phyloP scores from a whole-genome alignment of 2,888 invertebrate species.

The Drosophila meridiana region DNA sequence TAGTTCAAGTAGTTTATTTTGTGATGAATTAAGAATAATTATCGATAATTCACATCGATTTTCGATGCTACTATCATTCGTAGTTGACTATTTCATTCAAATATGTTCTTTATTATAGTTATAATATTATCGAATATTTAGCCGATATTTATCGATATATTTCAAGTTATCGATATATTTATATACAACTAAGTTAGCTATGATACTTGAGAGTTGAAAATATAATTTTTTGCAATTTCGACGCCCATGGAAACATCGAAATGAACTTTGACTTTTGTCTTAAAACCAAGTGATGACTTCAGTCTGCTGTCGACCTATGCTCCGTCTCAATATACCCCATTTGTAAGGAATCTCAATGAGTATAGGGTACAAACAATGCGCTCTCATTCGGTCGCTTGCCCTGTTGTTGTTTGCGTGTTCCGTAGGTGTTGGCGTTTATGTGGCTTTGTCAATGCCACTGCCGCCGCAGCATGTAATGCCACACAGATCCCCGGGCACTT shows the following conservation, averaged over 20 bases:
- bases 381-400: neutral
- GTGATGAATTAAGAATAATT: too few species aligned
- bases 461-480: slow-evolving; percentile 60
- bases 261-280: neutral
- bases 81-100: neutral
- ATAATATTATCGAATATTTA: too few species aligned
- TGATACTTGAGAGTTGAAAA: neutral
- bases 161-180: neutral
- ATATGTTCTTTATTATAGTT: too few species aligned
- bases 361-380: slow-evolving; percentile 21
- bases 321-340: neutral
- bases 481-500: slow-evolving; percentile 71
- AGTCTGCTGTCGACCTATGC: neutral
- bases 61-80: neutral
- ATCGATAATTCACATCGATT: too few species aligned
- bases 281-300: rapidly evolving
- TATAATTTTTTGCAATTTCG: neutral
- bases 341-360: neutral
- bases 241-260: neutral
- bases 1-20: too few species aligned
- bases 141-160: too few species aligned
- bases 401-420: slow-evolving; percentile 75
- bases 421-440: slow-evolving; percentile 79
- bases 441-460: slow-evolving; percentile 71
- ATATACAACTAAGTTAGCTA: neutral